These are phyloP conservation scores for Archivesica marissinica DNA, from an alignment of 1,140 invertebrate genomes.

Conservation along the genomic window DNA sequence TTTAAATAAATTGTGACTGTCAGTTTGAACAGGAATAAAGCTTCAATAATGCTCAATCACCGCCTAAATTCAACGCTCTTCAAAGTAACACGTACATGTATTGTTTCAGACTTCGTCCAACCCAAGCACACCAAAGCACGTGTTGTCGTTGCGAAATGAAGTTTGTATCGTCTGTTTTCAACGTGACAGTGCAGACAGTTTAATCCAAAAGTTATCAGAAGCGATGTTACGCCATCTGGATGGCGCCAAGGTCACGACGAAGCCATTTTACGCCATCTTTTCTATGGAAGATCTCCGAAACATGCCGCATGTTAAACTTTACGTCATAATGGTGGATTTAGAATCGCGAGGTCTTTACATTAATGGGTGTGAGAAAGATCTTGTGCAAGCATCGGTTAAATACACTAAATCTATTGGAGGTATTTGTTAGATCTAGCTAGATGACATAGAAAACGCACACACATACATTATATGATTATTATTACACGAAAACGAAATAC, in stretches of 20 bases:
- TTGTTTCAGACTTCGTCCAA: slow-evolving; percentile 38
- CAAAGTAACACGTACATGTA: too few relatives aligned
- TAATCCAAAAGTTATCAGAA: slow-evolving; percentile 59
- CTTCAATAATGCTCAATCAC: too few relatives aligned
- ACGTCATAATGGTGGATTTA: slow-evolving; percentile 70
- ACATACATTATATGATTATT: too few relatives aligned
- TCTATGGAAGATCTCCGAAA: slow-evolving; percentile 66
- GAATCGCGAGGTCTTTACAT: slow-evolving; percentile 56
- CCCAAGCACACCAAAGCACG: slow-evolving; percentile 47
- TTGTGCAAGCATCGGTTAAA: slow-evolving; percentile 65
- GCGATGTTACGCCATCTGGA: slow-evolving; percentile 67
- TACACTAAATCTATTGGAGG: slow-evolving; percentile 68
- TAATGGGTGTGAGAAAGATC: slow-evolving; percentile 60
- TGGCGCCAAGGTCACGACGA: slow-evolving; percentile 64
- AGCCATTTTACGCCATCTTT: slow-evolving; percentile 66
- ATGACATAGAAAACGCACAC: too few relatives aligned
- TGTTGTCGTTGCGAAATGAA: slow-evolving; percentile 22
- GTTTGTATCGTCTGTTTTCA: slow-evolving; percentile 51
- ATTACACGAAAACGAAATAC: too few relatives aligned
- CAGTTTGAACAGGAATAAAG: too few relatives aligned
- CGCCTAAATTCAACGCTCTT: too few relatives aligned
- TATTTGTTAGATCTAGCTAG: too few relatives aligned
- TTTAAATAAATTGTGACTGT: too few relatives aligned
- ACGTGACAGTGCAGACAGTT: slow-evolving; percentile 40
- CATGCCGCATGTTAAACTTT: slow-evolving; percentile 69